Base-by-base conservation (phyloP, 2,888 invertebrate species). In the Ophion ventricosus region DNA sequence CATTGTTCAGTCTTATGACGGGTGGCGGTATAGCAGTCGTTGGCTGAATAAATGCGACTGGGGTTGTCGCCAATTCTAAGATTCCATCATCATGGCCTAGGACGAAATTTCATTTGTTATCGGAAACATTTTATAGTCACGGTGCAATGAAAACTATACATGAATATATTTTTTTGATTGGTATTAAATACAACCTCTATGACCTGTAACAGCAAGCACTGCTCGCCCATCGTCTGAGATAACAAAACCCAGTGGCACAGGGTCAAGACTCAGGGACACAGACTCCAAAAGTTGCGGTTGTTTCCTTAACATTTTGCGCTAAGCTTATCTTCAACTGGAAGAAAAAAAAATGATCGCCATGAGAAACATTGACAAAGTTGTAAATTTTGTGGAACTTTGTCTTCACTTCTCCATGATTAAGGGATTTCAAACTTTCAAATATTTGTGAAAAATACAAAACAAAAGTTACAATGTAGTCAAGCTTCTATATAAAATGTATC, bases 141-240 rank as follows among this genome's bases (percentile, higher is more conserved):
- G 35, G 43, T 2, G 1, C 14, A n/a, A 20, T 25, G 0, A 59
- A 4, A 4, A 1, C 8, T 26, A 14, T 17, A 7, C 26, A 2
- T 20, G 2, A 20, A 25, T 4, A 8, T 17, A 1, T 35, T 5
- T 35, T 35, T 35, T 35, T 35, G 35, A 35, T 35, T 7, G 35
- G 35, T 35, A 7, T 0, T 7, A 35, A 35, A 35, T 35, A 17
- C 17, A 73, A 78, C 70, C 54, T 20, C 23, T 63, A 61, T 57
- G 80, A 91, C 92, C 91, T 66, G 90, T 87, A 17, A 92, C 88
- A 29, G 91, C 90, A 10, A 92, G 77, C 20, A 92, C 83, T 0
- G 92, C 89, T 23, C 89, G 87, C 26, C 91, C 91, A 83, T 92
- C 92, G 5, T 92, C 91, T 0, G 91, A 89, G 11, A 92, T 88